Evolutionary conservation across 2,888 invertebrate species (phyloP).

Genomic region (Hofmannophila pseudospretella): DNA sequence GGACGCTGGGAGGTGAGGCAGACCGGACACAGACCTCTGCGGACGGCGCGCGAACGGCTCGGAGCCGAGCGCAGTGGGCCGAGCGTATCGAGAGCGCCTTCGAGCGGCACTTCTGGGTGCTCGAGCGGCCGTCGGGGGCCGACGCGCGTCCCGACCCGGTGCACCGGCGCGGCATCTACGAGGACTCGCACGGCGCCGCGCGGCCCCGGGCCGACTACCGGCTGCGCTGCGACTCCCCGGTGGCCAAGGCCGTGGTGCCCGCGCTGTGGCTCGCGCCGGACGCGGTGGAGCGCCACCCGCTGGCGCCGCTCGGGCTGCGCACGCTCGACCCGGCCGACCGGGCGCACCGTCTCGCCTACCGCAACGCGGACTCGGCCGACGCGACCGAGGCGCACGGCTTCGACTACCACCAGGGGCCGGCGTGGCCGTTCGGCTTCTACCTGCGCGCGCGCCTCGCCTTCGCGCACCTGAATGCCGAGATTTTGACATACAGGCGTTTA

Average conservation of each 20-base stretch:
- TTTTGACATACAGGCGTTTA: too few species aligned
- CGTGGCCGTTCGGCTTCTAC: slow-evolving; percentile 97
- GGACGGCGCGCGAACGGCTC: slow-evolving; percentile 81
- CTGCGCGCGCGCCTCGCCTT: slow-evolving; percentile 92
- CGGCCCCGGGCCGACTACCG: slow-evolving; percentile 96
- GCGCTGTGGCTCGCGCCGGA: slow-evolving; percentile 93
- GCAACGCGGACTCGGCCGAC: slow-evolving; percentile 92
- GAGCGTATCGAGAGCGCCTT: slow-evolving; percentile 89
- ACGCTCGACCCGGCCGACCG: slow-evolving; percentile 98
- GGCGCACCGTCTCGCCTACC: slow-evolving; percentile 95
- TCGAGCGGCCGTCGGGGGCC: slow-evolving; percentile 67
- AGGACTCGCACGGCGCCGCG: slow-evolving; percentile 89
- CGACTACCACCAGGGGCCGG: slow-evolving; percentile 99
- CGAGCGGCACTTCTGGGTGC: slow-evolving; percentile 92
- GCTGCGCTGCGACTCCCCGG: slow-evolving; percentile 94
- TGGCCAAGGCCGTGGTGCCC: slow-evolving; percentile 96
- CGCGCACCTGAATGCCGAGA: slow-evolving; percentile 80
- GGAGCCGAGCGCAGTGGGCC: slow-evolving; percentile 94
- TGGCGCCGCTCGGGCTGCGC: slow-evolving; percentile 97
- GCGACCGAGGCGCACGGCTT: slow-evolving; percentile 92
- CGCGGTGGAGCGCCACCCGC: slow-evolving; percentile 83
- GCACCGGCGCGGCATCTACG: slow-evolving; percentile 93
- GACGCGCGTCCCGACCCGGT: slow-evolving; percentile 83
- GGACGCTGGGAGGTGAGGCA: too few species aligned
- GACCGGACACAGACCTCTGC: too few species aligned